Evolutionary conservation across 2,888 invertebrate species (phyloP).

Genomic region (Ceratothoa steindachneri): DNA sequence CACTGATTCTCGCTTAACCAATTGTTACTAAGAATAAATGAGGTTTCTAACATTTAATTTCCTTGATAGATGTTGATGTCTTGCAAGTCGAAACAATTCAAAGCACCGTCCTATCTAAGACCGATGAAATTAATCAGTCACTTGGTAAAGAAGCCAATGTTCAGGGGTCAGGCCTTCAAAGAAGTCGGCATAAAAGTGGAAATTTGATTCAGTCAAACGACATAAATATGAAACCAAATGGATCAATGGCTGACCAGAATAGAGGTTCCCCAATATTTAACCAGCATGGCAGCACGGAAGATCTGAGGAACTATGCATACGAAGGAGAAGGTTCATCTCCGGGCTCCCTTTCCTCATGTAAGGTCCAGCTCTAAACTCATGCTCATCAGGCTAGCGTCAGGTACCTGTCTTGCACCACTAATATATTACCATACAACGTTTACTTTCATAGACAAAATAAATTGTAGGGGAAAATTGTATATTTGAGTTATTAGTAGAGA

Average conservation of each 20-base stretch:
- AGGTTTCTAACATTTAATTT: too few relatives aligned
- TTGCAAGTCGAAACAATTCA: background rate
- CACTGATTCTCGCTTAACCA: too few relatives aligned
- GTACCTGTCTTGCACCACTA: too few relatives aligned
- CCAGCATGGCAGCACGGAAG: conserved; percentile 60
- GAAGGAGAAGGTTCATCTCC: conserved; percentile 93
- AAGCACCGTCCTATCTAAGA: background rate
- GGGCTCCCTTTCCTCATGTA: conserved; percentile 82
- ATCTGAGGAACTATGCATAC: conserved; percentile 94
- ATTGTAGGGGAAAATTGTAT: too few relatives aligned
- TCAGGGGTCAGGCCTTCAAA: background rate
- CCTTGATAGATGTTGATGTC: background rate
- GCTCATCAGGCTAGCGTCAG: too few relatives aligned
- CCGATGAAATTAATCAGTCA: background rate
- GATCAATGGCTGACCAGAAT: background rate
- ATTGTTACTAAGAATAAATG: too few relatives aligned
- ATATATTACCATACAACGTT: too few relatives aligned
- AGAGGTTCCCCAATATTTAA: background rate
- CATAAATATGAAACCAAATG: background rate
- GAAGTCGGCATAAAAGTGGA: background rate
- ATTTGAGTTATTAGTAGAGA: too few relatives aligned
- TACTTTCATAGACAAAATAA: too few relatives aligned
- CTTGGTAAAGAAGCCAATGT: background rate
- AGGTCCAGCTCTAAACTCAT: too few relatives aligned
- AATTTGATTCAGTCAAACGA: background rate